A percentile compares a stretch with the other conserved stretches of the same genome.
phyloP scores from a whole-genome alignment of 2,888 invertebrate genomes.

The Tolmerus cingulatus region DNA sequence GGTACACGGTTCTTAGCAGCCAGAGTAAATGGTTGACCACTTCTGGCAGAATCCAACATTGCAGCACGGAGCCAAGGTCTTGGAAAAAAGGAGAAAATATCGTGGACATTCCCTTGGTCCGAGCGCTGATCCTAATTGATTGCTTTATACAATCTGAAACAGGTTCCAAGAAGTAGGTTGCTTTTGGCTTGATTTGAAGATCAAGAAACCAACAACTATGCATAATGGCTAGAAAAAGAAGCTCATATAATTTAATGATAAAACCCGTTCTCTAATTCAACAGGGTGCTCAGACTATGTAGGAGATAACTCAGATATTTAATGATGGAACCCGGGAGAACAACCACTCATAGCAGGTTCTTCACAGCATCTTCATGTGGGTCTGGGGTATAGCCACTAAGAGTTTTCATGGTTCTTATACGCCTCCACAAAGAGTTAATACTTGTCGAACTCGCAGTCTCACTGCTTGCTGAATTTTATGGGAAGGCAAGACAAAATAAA shows the following conservation, averaged over 20 bases:
- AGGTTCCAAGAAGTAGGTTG: conserved; percentile 43
- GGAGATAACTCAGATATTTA: conserved; percentile 26
- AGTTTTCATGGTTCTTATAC: conserved; percentile 50
- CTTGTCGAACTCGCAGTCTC: conserved; percentile 34
- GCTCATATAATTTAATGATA: conserved; percentile 33
- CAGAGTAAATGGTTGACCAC: conserved; percentile 24
- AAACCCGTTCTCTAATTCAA: conserved; percentile 38
- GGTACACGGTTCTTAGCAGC: neutral
- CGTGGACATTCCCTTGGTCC: conserved; percentile 25
- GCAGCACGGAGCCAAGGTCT: neutral
- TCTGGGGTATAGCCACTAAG: conserved; percentile 50
- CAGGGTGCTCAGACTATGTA: conserved; percentile 37
- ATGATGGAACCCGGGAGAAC: conserved; percentile 14
- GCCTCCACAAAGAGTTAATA: conserved; percentile 49
- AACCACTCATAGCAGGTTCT: conserved; percentile 10
- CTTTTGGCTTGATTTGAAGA: conserved; percentile 43
- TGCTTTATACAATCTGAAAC: conserved; percentile 41
- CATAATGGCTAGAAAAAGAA: conserved; percentile 35
- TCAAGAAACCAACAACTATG: conserved; percentile 14
- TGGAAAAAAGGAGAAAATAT: neutral
- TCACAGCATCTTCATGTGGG: conserved; percentile 50
- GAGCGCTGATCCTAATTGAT: conserved; percentile 42
- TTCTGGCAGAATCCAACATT: conserved; percentile 29
- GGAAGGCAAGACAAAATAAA: conserved; percentile 1
- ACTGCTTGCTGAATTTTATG: conserved; percentile 42